A percentile compares a stretch with the other conserved stretches of the same genome.
These are phyloP conservation scores for Ditula angustiorana DNA, from an alignment of 2,888 invertebrate genomes.

Conservation along the genomic window DNA sequence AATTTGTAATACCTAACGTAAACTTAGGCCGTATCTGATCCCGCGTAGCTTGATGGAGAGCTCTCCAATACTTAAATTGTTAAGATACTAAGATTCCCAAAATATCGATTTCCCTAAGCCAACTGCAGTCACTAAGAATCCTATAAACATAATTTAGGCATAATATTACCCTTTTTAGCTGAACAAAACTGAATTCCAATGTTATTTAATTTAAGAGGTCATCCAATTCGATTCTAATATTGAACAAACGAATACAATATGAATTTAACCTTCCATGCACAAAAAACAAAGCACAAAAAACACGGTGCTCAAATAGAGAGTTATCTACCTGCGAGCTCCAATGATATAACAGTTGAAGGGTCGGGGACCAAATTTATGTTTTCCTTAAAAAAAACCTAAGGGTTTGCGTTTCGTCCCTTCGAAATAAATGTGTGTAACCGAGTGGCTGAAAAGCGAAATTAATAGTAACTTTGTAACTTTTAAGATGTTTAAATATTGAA, in stretches of 20 bases:
- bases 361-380: constrained; percentile 47
- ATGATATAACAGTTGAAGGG: constrained; percentile 45
- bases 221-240: constrained; percentile 25
- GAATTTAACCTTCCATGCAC: constrained; percentile 13
- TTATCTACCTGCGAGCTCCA: constrained; percentile 55
- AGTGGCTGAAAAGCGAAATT: constrained; percentile 20
- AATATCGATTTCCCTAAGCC: too few relatives aligned
- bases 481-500: neutral
- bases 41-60: too few relatives aligned
- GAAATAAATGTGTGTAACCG: constrained; percentile 14
- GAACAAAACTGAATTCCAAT: neutral
- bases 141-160: too few relatives aligned
- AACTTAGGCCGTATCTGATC: constrained; percentile 8
- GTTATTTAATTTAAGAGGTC: neutral
- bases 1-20: constrained; percentile 27
- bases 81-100: too few relatives aligned
- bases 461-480: constrained; percentile 6
- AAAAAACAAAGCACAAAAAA: too few relatives aligned
- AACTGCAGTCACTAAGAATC: too few relatives aligned
- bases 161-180: neutral
- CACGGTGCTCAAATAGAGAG: constrained; percentile 43
- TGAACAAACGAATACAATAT: constrained; percentile 7
- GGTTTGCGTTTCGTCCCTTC: constrained; percentile 4
- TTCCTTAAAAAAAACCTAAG: constrained; percentile 43
- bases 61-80: too few relatives aligned